Conservation (phyloP, 23 tunicate genomes). For the Botrylloides violaceus region DNA sequence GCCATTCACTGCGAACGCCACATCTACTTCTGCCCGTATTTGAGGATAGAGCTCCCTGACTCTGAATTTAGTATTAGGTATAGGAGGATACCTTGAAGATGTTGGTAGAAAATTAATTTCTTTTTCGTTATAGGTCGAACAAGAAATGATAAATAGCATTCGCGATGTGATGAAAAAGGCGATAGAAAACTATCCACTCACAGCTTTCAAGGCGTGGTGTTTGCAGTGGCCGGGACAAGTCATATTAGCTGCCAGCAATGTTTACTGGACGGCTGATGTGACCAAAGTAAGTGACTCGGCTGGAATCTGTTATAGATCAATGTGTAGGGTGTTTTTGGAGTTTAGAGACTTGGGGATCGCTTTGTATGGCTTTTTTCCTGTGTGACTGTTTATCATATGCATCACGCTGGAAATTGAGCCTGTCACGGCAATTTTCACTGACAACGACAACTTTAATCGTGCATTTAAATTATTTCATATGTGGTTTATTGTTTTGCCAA, state of each 20-base stretch:
- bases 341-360: constrained; percentile 20
- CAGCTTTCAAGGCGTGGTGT: constrained; percentile 79
- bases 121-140: constrained; percentile 64
- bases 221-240: constrained; percentile 86
- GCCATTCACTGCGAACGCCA: constrained; percentile 20
- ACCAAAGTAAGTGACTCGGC: constrained; percentile 47
- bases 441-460: not conserved
- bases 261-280: constrained; percentile 89
- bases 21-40: too few relatives aligned
- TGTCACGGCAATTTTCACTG: constrained; percentile 41
- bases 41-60: too few relatives aligned
- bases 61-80: too few relatives aligned
- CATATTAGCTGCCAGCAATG: constrained; percentile 65
- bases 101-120: not conserved
- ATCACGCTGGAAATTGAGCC: constrained; percentile 53
- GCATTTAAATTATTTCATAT: too few relatives aligned
- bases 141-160: constrained; percentile 69
- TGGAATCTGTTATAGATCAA: not conserved
- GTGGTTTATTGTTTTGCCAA: too few relatives aligned
- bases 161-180: constrained; percentile 54
- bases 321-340: not conserved
- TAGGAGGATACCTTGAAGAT: not conserved
- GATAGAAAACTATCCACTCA: constrained; percentile 51
- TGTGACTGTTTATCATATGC: constrained; percentile 20
- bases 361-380: constrained; percentile 77